A percentile compares a stretch with the other conserved stretches of the same genome.
These are phyloP conservation scores for Apamea sordens DNA, from an alignment of 2,888 invertebrate genomes.

Conservation along the genomic window DNA sequence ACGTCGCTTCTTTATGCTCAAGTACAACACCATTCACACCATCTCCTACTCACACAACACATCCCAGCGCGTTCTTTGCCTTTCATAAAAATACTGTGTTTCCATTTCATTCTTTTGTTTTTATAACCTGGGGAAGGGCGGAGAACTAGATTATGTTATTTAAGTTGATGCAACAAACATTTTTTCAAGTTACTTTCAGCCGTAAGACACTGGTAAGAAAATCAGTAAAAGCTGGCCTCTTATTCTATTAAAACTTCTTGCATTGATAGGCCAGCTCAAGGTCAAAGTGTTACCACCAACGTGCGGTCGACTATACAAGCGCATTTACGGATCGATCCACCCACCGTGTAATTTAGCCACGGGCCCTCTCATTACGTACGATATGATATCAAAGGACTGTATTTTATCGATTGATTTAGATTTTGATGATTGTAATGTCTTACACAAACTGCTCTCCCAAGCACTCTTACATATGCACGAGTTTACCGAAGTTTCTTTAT, in stretches of 20 bases:
- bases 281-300: not conserved
- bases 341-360: not conserved
- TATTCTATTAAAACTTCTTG: not conserved
- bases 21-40: no score
- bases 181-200: not conserved
- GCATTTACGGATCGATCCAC: constrained; percentile 3
- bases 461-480: not conserved
- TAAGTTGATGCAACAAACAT: no score
- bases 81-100: no score
- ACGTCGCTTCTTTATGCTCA: not conserved
- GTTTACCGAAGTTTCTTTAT: not conserved
- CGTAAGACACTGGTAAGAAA: not conserved
- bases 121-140: no score
- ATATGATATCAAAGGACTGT: constrained; percentile 27
- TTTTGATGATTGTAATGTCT: not conserved
- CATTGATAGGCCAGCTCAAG: not conserved
- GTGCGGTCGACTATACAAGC: not conserved
- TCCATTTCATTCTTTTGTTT: no score
- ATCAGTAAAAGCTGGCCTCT: not conserved
- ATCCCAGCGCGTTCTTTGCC: no score
- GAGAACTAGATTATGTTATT: no score
- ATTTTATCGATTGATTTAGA: constrained; percentile 13
- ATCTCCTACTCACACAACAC: no score
- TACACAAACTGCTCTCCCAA: constrained; percentile 8
- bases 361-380: constrained; percentile 12